These are phyloP conservation scores for Naja naja DNA, from an alignment of 2,113 vertebrate species.

Conservation along the genomic window DNA sequence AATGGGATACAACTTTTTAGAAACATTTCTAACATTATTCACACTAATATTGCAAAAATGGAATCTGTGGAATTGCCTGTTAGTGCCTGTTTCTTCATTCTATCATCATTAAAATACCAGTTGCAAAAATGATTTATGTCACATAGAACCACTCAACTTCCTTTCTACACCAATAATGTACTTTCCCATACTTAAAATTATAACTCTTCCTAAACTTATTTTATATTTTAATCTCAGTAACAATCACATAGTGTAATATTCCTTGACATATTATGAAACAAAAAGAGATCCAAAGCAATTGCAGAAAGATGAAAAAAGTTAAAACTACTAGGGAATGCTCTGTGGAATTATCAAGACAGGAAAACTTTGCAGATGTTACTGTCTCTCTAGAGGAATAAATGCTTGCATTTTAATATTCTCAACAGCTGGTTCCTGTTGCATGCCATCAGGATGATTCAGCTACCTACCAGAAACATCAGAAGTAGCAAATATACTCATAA, in stretches of 20 bases:
- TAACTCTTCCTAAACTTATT: neutral
- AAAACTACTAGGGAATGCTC: constrained; percentile 75
- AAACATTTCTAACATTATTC: constrained; percentile 6
- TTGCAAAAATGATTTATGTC: constrained; percentile 3
- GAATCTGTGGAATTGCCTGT: neutral
- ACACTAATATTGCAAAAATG: neutral
- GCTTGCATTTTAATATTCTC: constrained; percentile 83
- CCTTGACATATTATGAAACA: constrained; percentile 37
- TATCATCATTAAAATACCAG: neutral
- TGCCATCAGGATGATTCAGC: constrained; percentile 86
- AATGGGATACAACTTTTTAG: neutral
- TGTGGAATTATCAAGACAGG: constrained; percentile 77
- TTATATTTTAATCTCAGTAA: constrained; percentile 6
- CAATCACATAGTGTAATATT: neutral
- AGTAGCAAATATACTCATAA: constrained; percentile 70
- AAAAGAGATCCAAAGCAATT: constrained; percentile 52
- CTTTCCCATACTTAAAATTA: neutral
- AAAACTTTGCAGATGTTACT: constrained; percentile 83
- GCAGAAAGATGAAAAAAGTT: constrained; percentile 66
- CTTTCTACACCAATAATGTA: neutral
- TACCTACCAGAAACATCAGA: constrained; percentile 80
- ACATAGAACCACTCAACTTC: neutral
- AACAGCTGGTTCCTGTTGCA: constrained; percentile 85
- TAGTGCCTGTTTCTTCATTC: neutral
- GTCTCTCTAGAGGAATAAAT: constrained; percentile 84